A percentile compares a stretch with the other conserved stretches of the same genome.
Conservation (phyloP, 2,797 vertebrate species). For the Gallinago stenura region DNA sequence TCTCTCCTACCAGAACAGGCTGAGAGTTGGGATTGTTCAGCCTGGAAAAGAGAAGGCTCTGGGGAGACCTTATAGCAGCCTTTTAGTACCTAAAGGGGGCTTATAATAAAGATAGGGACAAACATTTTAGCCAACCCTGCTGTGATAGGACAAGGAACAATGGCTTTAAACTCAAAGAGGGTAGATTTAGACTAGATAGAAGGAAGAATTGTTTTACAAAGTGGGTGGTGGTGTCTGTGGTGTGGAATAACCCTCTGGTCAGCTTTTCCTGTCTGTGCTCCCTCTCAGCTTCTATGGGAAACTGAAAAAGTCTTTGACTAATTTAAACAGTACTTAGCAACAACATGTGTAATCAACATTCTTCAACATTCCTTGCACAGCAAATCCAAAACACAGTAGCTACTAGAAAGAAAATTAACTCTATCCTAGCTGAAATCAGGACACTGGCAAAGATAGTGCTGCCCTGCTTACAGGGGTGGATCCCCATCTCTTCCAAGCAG, state of each 20-base stretch:
- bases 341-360: background rate
- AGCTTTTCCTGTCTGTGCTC: background rate
- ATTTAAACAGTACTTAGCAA: background rate
- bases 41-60: background rate
- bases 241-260: background rate
- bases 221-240: background rate
- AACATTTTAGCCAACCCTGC: background rate
- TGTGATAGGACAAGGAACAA: background rate
- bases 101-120: background rate
- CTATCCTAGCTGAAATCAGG: background rate
- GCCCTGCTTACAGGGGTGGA: background rate
- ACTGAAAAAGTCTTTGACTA: background rate
- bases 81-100: background rate
- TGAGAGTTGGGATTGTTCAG: background rate
- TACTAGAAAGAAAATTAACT: background rate
- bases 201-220: background rate
- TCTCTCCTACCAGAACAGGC: background rate
- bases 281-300: background rate
- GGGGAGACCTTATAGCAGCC: background rate
- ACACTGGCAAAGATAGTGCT: background rate
- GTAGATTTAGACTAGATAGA: background rate
- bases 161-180: background rate
- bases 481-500: background rate
- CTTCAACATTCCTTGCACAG: background rate
- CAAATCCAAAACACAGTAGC: background rate